Evolutionary conservation across 2,888 invertebrate genomes (phyloP), one percentile per base, ranked within the genome.

Genomic region (Schizotus pectinicornis): DNA sequence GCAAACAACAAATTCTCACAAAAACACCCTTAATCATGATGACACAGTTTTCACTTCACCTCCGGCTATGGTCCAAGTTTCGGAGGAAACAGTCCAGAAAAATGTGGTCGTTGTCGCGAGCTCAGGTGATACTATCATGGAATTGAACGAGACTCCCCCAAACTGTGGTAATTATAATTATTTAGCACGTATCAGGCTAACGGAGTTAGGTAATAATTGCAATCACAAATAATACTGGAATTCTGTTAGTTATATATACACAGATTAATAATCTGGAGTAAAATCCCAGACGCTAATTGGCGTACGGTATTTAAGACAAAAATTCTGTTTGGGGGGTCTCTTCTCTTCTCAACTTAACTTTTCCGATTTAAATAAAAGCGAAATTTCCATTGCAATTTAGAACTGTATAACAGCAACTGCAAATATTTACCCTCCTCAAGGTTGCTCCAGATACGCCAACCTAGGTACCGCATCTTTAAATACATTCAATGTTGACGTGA

Each of bases 181-280:
- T 71, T 75, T 76, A 74, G 73, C 71, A 73, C 72, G 58, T 68
- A 68, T 70, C 70, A 57, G 58, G 63, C 64, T 77, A 77, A 77
- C 77, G 77, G 77, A 71, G 65, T 68, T 67, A 64, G 59, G 69
- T 69, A 61, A 71, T 75, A 76, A 77, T 76, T 70, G 63, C 61
- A 68, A 67, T 63, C 54, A 66, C 69, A 76, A 76, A 76, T 68
- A 74, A 63, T 61, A 58, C 61, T 56, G 56, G 59, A 64, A 71
- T 71, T 67, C 71, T 67, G 73, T 72, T 75, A 74, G 68, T 67
- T 72, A 71, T 68, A 73, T 72, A 68, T 64, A 64, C 63, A 61
- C 59, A 67, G 45, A 61, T 59, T 58, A 59, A 65, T 65, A 58
- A 61, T 64, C 59, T 68, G 55, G 69, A 70, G 60, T 63, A 67